These are phyloP conservation scores for Scomber colias DNA, from an alignment of 2,113 vertebrate genomes.

Conservation along the genomic window DNA sequence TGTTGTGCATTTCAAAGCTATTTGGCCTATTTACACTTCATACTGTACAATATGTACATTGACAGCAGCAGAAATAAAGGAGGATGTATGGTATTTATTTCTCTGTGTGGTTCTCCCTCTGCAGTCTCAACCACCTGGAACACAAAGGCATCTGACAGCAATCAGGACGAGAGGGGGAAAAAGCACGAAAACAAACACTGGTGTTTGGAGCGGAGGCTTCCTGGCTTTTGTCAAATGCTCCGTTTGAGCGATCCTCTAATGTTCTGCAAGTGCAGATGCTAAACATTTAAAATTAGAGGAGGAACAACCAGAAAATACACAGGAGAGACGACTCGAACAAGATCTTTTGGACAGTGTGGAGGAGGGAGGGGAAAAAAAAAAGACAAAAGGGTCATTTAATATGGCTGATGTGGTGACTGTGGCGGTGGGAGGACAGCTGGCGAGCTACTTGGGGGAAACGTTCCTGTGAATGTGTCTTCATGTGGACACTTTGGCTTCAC, in stretches of 20 bases:
- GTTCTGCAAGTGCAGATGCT: constrained; percentile 88
- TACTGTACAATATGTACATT: not conserved
- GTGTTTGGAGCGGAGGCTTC: constrained; percentile 91
- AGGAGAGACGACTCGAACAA: not conserved
- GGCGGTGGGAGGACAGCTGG: constrained; percentile 57
- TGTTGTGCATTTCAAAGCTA: constrained; percentile 21
- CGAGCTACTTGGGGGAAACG: constrained; percentile 16
- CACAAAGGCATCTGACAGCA: constrained; percentile 93
- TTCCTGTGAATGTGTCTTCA: constrained; percentile 49
- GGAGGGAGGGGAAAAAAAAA: constrained; percentile 5
- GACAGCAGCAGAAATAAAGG: constrained; percentile 53
- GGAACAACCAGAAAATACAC: constrained; percentile 1
- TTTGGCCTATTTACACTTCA: constrained; percentile 40
- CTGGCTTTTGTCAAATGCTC: constrained; percentile 91
- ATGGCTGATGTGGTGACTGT: constrained; percentile 61
- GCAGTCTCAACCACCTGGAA: constrained; percentile 78
- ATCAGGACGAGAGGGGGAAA: constrained; percentile 85
- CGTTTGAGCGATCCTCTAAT: constrained; percentile 86
- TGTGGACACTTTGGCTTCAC: constrained; percentile 56
- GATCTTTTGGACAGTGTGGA: not conserved
- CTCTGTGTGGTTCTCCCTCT: constrained; percentile 59
- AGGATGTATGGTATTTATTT: constrained; percentile 68
- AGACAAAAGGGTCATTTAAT: constrained; percentile 54
- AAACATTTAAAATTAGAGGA: constrained; percentile 53
- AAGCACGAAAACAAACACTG: constrained; percentile 90